Evolutionary conservation across 2,888 invertebrate species (phyloP), one percentile per base, ranked within the genome.

Genomic region (Chalcis sispes): DNA sequence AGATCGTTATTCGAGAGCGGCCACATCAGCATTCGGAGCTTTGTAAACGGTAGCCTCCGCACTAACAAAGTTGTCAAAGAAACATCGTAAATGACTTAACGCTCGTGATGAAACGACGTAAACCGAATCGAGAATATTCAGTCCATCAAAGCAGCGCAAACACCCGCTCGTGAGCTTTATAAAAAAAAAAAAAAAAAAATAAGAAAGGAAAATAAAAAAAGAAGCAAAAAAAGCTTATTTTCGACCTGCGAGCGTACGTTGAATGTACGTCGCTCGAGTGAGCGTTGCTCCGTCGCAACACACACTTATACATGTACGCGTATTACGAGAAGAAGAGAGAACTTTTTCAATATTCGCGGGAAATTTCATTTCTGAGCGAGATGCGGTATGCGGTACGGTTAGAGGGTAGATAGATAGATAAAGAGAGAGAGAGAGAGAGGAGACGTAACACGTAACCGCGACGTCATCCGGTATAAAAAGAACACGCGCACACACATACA

Each of bases 331-430:
- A 0, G 23, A 29, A 8, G 18, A 20, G 27, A 3, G 50, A 65
- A 64, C 61, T 72, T 72, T 72, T 72, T 64, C 71, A 72, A 72
- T 72, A 72, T 72, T 62, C 71, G 52, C 62, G 54, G 58, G 36
- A 69, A 64, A 64, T 72, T 72, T 72, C 71, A 62, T 64, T 54
- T 32, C 62, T 61, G 18, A 13, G 4, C 7, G 13, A 13, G 32
- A 1, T 36, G 64, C 25, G 3, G 32, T 25, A 23, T 15, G 5
- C 29, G 23, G 20, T 20, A 18, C 50, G 18, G 36, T 23, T n/a
- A n/a, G n/a, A n/a, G n/a, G n/a, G n/a, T n/a, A n/a, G n/a, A n/a
- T n/a, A n/a, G n/a, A 20, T 23, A 36, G 2, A 20, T n/a, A n/a
- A 42, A 23, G 7, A 42, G 40, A 29, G 27, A 64, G 27, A 64